Evolutionary conservation across 2,113 vertebrate species (phyloP).

Genomic region (Carollia perspicillata): DNA sequence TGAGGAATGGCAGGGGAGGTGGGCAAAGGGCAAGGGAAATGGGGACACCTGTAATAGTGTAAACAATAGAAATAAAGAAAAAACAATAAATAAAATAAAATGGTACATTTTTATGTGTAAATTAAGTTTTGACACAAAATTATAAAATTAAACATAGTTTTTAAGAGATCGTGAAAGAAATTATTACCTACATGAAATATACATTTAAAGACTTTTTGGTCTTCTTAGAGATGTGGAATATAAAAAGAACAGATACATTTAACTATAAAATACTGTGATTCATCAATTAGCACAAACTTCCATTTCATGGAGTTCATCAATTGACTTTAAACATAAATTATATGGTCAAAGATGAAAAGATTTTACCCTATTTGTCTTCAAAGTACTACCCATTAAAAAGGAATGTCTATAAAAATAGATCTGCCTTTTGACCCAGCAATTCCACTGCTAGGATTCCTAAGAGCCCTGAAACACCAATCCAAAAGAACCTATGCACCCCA

Average conservation of each 20-base stretch:
- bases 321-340: slow-evolving; percentile 69
- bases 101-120: slow-evolving; percentile 27
- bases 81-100: background rate
- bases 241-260: slow-evolving; percentile 71
- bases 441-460: no score
- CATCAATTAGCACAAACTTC: slow-evolving; percentile 74
- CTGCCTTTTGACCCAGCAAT: no score
- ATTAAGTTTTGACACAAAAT: slow-evolving; percentile 62
- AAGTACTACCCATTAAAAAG: slow-evolving; percentile 76
- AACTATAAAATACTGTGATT: slow-evolving; percentile 73
- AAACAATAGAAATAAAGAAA: no score
- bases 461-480: no score
- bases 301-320: slow-evolving; percentile 64
- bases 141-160: slow-evolving; percentile 67
- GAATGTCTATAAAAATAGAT: slow-evolving; percentile 77
- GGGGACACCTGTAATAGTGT: no score
- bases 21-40: no score
- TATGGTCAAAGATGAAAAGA: slow-evolving; percentile 59
- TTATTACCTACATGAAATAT: slow-evolving; percentile 74
- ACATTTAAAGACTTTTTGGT: slow-evolving; percentile 71
- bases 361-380: slow-evolving; percentile 55
- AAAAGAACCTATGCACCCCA: no score
- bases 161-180: slow-evolving; percentile 75
- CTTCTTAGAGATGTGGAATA: slow-evolving; percentile 67
- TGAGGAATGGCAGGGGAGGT: no score